Conservation (phyloP, 2,113 vertebrate genomes). For the Tamias sibiricus region DNA sequence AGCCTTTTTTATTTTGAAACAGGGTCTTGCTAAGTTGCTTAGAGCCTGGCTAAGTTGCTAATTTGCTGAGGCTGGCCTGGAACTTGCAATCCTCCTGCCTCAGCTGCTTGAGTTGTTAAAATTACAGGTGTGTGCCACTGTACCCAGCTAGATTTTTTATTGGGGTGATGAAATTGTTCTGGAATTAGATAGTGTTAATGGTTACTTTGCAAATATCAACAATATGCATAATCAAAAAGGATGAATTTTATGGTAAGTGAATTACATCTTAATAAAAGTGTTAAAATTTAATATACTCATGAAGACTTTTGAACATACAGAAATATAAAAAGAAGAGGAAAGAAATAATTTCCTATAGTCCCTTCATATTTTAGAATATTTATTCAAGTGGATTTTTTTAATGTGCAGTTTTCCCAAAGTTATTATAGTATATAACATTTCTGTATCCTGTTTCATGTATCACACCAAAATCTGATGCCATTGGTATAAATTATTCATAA, state of each 20-base stretch:
- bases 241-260: neutral
- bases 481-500: neutral
- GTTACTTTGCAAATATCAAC: neutral
- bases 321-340: neutral
- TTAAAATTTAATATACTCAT: neutral
- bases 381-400: neutral
- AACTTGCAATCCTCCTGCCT: too few species aligned
- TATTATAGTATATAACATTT: neutral
- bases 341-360: neutral
- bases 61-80: too few species aligned
- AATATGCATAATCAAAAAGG: neutral
- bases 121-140: too few species aligned
- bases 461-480: neutral
- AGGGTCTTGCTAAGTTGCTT: too few species aligned
- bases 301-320: neutral
- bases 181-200: neutral
- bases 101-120: too few species aligned
- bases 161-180: neutral
- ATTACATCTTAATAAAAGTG: neutral
- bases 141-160: neutral
- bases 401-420: neutral
- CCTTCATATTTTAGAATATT: neutral
- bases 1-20: too few species aligned
- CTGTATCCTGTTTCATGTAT: neutral
- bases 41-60: too few species aligned